Evolutionary conservation across 2,888 invertebrate species (phyloP), one percentile per base, ranked within the genome.

Genomic region (Elegia similella): DNA sequence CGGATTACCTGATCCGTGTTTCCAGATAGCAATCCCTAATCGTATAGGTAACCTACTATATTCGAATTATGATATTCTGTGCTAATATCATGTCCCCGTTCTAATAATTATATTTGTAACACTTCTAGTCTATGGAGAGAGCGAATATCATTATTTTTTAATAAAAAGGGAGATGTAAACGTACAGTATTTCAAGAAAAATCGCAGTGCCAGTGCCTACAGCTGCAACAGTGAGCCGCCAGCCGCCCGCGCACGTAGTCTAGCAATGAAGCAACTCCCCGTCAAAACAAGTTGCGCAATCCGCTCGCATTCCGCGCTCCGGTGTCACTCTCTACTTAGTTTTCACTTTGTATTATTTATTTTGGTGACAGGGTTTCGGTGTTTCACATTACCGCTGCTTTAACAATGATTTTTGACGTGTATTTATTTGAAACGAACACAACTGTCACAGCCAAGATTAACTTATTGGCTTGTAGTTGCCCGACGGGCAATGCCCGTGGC

Each of bases 201-300:
- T 52, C 43, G 44, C 55, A 53, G 43, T 55, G 53, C 23, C 55
- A 53, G 43, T 55, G 53, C 23, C 46, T 30, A 17, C 32, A n/a
- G 13, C 43, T 46, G 52, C 54, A 30, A 42, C 23, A 30, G 15
- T 15, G 7, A 10, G 29, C 30, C 42, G 29, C 43, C 23, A 12
- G 32, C 16, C 44, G 42, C 12, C 38, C 42, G 42, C 16, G 17
- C 12, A 15, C 30, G 30, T 6, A 12, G 47, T 55, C 44, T 10
- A 15, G 56, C 56, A 56, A 57, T 58, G 59, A 59, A 59, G 48
- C 44, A 16, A 44, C 32, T 42, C 54, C 32, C 54, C 44, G 82
- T 84, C 84, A 86, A 82, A 85, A 86, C 83, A 85, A 66, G 75
- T 86, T 86, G 79, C 80, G 83, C 80, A 88, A 88, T 78, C 63